phyloP scores from a whole-genome alignment of 2,113 vertebrate species.

The Tyto alba region DNA sequence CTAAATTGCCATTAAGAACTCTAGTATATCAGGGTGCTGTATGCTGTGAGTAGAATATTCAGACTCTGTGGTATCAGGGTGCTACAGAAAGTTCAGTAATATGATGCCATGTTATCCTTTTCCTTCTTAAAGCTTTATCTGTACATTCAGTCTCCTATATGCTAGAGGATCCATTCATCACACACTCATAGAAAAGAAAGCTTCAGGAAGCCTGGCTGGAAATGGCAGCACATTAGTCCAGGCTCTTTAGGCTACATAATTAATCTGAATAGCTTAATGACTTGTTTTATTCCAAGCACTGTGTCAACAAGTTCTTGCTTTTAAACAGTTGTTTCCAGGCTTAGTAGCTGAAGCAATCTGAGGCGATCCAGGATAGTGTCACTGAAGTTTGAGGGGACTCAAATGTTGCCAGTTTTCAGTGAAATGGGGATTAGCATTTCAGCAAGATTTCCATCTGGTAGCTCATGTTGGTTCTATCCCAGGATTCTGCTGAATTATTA shows the following conservation, averaged over 20 bases:
- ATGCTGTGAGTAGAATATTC: neutral
- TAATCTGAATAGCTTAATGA: slow-evolving; percentile 41
- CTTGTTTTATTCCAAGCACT: neutral
- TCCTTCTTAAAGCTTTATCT: slow-evolving; percentile 16
- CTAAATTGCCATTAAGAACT: neutral
- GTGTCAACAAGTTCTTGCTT: slow-evolving; percentile 13
- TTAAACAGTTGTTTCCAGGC: neutral
- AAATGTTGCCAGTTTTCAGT: slow-evolving; percentile 46
- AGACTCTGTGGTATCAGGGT: neutral
- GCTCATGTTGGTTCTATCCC: neutral
- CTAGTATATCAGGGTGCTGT: neutral
- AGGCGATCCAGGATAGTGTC: neutral
- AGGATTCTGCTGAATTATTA: neutral
- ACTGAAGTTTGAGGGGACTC: slow-evolving; percentile 18
- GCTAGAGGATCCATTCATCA: neutral
- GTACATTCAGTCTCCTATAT: neutral
- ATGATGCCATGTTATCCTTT: neutral
- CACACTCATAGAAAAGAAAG: neutral
- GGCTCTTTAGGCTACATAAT: slow-evolving; percentile 24
- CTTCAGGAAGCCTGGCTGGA: neutral
- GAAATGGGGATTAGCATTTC: slow-evolving; percentile 30
- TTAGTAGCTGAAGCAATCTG: slow-evolving; percentile 4
- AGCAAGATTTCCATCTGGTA: slow-evolving; percentile 2
- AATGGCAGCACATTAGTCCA: neutral
- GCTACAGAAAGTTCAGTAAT: slow-evolving; percentile 16